Conservation (phyloP, 2,888 invertebrate species). For the Phengaris alcon region DNA sequence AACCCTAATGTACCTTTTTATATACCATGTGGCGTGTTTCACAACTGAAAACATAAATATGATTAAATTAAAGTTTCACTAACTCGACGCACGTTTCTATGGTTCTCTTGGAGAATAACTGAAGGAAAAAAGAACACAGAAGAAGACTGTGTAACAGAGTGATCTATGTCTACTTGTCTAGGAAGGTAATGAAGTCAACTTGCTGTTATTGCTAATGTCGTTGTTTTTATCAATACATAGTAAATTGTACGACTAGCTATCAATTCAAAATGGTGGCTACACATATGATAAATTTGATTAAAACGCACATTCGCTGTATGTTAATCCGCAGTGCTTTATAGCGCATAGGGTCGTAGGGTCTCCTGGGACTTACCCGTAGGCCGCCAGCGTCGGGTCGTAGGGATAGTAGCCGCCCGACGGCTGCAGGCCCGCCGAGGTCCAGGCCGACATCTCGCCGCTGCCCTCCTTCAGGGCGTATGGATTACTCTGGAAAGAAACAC, state of each 20-base stretch:
- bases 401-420: conserved; percentile 95
- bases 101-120: too few relatives aligned
- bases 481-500: conserved; percentile 86
- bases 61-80: too few relatives aligned
- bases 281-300: conserved; percentile 63
- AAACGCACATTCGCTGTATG: conserved; percentile 68
- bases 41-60: too few relatives aligned
- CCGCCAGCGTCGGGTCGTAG: conserved; percentile 94
- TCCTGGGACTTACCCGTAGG: conserved; percentile 91
- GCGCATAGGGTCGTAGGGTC: conserved; percentile 59
- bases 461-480: conserved; percentile 93
- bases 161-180: too few relatives aligned
- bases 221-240: too few relatives aligned
- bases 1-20: too few relatives aligned
- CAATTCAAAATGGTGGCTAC: conserved; percentile 50
- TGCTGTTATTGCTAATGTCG: too few relatives aligned
- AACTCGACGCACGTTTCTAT: too few relatives aligned
- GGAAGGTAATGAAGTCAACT: too few relatives aligned
- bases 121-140: too few relatives aligned
- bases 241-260: neutral
- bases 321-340: conserved; percentile 73
- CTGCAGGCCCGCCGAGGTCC: conserved; percentile 94
- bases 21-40: too few relatives aligned
- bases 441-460: conserved; percentile 93
- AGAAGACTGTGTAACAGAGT: too few relatives aligned